These are phyloP conservation scores for Gopherus flavomarginatus DNA, from an alignment of 2,113 vertebrate species.

Conservation along the genomic window DNA sequence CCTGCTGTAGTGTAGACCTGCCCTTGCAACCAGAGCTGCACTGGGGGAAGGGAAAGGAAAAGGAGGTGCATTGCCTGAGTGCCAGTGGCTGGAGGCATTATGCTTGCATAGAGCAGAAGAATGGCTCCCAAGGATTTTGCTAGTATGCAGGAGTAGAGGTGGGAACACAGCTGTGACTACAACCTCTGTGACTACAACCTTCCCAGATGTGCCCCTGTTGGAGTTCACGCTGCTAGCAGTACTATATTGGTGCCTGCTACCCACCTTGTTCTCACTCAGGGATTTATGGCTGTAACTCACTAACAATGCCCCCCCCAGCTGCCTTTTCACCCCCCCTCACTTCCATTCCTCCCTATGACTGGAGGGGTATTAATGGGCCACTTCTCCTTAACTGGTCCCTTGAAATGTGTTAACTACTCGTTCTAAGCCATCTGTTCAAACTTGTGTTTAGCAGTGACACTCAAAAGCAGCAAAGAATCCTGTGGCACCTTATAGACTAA, in stretches of 20 bases:
- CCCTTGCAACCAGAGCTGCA: too few species aligned
- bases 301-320: not conserved
- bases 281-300: too few species aligned
- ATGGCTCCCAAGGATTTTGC: accelerated
- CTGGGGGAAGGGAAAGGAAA: not conserved
- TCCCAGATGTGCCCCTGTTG: accelerated
- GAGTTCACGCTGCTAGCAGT: accelerated
- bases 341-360: not conserved
- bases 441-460: too few species aligned
- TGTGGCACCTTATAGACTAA: too few species aligned
- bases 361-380: not conserved
- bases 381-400: not conserved
- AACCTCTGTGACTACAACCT: not conserved
- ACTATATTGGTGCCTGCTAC: too few species aligned
- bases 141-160: accelerated
- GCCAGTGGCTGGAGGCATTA: accelerated
- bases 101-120: accelerated
- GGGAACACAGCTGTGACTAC: not conserved
- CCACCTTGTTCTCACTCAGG: not conserved
- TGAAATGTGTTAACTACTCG: too few species aligned
- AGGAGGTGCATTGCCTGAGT: too few species aligned
- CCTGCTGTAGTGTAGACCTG: too few species aligned
- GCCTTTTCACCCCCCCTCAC: not conserved
- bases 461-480: too few species aligned
- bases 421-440: too few species aligned